Evolutionary conservation across 2,113 vertebrate genomes (phyloP).

Genomic region (Hyla sarda): DNA sequence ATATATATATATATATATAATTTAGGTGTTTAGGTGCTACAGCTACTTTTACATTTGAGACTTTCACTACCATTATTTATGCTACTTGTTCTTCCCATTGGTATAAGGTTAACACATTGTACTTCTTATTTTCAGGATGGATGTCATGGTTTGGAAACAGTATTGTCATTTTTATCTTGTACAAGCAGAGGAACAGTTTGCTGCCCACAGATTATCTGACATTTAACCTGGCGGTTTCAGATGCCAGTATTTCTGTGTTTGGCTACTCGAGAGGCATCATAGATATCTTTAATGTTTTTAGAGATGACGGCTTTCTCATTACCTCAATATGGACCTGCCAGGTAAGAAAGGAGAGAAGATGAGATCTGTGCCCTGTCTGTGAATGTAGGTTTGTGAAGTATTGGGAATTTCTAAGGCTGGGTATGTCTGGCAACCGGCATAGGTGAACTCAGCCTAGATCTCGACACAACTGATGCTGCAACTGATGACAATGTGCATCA

Average conservation of each 20-base stretch:
- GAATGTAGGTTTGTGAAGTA: no score
- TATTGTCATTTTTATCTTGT: slow-evolving; percentile 83
- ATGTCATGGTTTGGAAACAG: slow-evolving; percentile 89
- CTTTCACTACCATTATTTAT: neutral
- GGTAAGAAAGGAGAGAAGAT: slow-evolving; percentile 71
- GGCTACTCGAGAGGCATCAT: slow-evolving; percentile 85
- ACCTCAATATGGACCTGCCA: slow-evolving; percentile 86
- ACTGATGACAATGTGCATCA: no score
- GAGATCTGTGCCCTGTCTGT: no score
- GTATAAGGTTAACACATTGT: neutral
- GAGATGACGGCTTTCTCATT: slow-evolving; percentile 82
- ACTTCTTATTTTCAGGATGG: slow-evolving; percentile 74
- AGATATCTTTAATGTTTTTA: slow-evolving; percentile 85
- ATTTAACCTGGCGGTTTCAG: slow-evolving; percentile 82
- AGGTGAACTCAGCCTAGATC: no score
- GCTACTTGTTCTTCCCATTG: neutral
- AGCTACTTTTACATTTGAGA: no score
- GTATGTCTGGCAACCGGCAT: no score
- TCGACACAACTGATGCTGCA: no score
- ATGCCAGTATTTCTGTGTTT: slow-evolving; percentile 83
- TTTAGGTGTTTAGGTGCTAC: no score
- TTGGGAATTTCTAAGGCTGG: no score
- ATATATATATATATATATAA: no score
- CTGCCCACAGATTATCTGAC: slow-evolving; percentile 85
- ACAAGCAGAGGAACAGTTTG: slow-evolving; percentile 79